These are phyloP conservation scores for Anarsia innoxiella DNA, from an alignment of 2,888 invertebrate genomes.

Conservation along the genomic window DNA sequence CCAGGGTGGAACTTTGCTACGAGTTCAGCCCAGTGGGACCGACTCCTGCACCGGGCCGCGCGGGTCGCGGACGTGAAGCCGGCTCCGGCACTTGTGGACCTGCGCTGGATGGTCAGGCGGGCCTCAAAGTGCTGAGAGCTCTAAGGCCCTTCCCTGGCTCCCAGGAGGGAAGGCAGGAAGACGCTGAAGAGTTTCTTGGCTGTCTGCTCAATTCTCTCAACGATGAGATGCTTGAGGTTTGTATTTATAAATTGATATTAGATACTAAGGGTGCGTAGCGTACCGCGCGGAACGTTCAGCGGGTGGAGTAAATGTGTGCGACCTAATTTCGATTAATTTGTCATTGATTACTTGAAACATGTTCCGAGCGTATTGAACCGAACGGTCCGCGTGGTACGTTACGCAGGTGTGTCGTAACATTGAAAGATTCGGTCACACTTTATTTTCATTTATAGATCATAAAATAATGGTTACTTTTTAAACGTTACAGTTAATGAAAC, in stretches of 20 bases:
- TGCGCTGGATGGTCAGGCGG: slow-evolving; percentile 93
- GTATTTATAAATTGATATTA: neutral
- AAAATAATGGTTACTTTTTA: no score
- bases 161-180: slow-evolving; percentile 94
- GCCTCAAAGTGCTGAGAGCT: slow-evolving; percentile 88
- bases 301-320: no score
- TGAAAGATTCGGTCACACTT: no score
- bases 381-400: no score
- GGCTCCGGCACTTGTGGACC: slow-evolving; percentile 79
- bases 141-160: slow-evolving; percentile 77
- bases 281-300: neutral
- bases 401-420: no score
- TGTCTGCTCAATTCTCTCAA: slow-evolving; percentile 95
- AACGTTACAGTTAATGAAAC: slow-evolving; percentile 74
- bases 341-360: no score
- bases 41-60: slow-evolving; percentile 58
- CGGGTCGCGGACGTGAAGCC: slow-evolving; percentile 41
- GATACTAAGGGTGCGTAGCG: no score
- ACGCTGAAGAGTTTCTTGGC: slow-evolving; percentile 97
- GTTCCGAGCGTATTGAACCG: no score
- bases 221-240: slow-evolving; percentile 96
- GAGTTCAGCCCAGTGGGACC: slow-evolving; percentile 82
- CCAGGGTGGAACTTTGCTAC: slow-evolving; percentile 84
- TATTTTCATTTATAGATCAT: no score
- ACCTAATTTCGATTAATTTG: no score